Evolutionary conservation across 2,888 invertebrate species (phyloP), one percentile per base, ranked within the genome.

Genomic region (Drosophila imparisetae): DNA sequence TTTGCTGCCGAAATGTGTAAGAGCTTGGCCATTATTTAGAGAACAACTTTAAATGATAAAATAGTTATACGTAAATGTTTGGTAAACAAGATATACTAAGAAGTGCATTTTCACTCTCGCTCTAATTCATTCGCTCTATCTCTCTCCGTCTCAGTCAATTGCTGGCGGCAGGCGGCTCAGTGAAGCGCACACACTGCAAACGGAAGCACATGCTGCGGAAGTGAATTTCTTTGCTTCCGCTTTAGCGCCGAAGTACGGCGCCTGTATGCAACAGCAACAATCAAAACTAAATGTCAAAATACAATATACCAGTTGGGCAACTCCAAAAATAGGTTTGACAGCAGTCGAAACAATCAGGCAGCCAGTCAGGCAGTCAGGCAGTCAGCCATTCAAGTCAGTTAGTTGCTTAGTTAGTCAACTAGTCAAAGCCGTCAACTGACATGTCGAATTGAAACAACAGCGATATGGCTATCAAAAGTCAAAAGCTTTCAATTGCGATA

Each of bases 161-260:
- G 27, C 48, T 42, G 36, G 60, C 57, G 11, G 57, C 53, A 61
- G 63, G 65, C 69, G 69, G 65, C 65, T 81, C 66, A 73, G 59
- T 65, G 74, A 76, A 71, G 73, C 69, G 85, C 54, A 73, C 81
- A 77, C 81, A 72, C 81, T 73, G 67, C 61, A 72, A 76, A 54
- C 87, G 87, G 82, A 83, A 87, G 85, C 81, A 78, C 79, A 71
- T 84, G 69, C 67, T 75, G 84, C 73, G 78, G 82, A 86, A 84
- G 84, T 78, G 72, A 83, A 84, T 84, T 80, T 73, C 72, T 75
- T 72, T 52, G 61, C 86, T 78, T 86, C 82, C 87, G 71, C 73
- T 82, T 72, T 69, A 79, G 68, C 76, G 70, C 69, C 66, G 77
- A 72, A n/a, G 53, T 34, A 36, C 54, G 54, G 58, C 63, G 74